These are phyloP conservation scores for Saturnia japonica DNA, from an alignment of 2,888 invertebrate genomes.

Conservation along the genomic window DNA sequence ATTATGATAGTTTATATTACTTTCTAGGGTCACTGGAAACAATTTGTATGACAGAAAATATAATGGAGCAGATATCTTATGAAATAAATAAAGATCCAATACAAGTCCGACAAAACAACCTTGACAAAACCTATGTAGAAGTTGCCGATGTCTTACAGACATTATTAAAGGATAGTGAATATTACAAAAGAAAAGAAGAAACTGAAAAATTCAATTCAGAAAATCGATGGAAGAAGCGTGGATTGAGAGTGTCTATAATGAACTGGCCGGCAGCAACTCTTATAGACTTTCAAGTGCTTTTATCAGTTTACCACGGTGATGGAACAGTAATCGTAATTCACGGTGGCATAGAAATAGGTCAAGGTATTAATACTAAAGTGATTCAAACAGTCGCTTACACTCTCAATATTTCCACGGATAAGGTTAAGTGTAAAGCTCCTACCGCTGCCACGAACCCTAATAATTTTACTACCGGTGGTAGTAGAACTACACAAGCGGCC, in stretches of 20 bases:
- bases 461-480: conserved; percentile 84
- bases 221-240: conserved; percentile 91
- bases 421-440: conserved; percentile 85
- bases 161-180: conserved; percentile 67
- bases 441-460: conserved; percentile 85
- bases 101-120: conserved; percentile 67
- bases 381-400: conserved; percentile 85
- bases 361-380: conserved; percentile 88
- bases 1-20: not conserved
- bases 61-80: conserved; percentile 85
- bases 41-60: conserved; percentile 82
- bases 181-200: conserved; percentile 76
- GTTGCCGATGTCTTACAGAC: conserved; percentile 52
- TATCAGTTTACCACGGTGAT: conserved; percentile 87
- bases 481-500: conserved; percentile 62
- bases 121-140: conserved; percentile 67
- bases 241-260: conserved; percentile 85
- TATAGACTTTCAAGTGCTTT: conserved; percentile 80
- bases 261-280: conserved; percentile 82
- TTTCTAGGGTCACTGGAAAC: conserved; percentile 84
- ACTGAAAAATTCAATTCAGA: conserved; percentile 83
- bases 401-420: conserved; percentile 84
- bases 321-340: conserved; percentile 87
- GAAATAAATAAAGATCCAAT: conserved; percentile 80
- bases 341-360: conserved; percentile 90